These are phyloP conservation scores for Chloropsis hardwickii DNA, from an alignment of 2,113 vertebrate species.

Conservation along the genomic window DNA sequence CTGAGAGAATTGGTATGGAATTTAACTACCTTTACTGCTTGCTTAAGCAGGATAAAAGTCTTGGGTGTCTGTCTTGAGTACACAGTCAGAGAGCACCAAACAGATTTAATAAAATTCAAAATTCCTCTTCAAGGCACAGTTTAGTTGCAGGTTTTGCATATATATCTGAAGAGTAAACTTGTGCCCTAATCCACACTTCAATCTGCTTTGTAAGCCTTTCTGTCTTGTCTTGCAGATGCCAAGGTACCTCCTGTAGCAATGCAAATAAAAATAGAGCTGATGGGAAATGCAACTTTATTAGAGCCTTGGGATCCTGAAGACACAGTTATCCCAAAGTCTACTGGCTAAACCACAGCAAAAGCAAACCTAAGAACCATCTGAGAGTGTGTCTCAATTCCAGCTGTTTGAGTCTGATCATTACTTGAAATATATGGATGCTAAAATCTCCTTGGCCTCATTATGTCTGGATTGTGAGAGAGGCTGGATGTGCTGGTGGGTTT, in stretches of 20 bases:
- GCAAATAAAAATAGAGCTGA: neutral
- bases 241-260: neutral
- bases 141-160: neutral
- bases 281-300: neutral
- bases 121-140: slow-evolving; percentile 9
- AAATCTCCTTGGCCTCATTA: neutral
- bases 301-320: neutral
- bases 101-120: neutral
- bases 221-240: neutral
- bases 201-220: neutral
- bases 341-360: neutral
- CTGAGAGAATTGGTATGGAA: neutral
- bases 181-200: neutral
- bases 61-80: neutral
- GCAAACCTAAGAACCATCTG: neutral
- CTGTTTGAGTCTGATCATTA: neutral
- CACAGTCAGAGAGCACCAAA: neutral
- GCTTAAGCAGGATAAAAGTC: neutral
- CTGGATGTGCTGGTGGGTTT: neutral
- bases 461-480: neutral
- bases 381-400: neutral
- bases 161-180: neutral
- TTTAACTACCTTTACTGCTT: neutral
- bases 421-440: neutral
- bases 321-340: neutral